These are phyloP conservation scores for Psittacula derbiana DNA, from an alignment of 2,797 vertebrate genomes.

Conservation along the genomic window DNA sequence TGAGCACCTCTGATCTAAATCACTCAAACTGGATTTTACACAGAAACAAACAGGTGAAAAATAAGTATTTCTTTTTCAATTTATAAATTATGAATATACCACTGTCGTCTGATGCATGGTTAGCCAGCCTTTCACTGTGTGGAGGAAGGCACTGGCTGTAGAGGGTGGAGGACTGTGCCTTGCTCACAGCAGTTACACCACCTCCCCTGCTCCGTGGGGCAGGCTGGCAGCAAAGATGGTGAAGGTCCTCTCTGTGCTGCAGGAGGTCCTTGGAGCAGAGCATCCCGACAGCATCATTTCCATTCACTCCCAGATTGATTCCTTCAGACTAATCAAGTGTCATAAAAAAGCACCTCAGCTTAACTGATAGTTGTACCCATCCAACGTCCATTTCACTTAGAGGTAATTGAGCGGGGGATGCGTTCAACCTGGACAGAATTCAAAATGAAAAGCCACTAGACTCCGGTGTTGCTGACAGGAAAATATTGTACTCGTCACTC, in stretches of 20 bases:
- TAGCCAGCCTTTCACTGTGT: neutral
- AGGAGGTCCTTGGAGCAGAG: neutral
- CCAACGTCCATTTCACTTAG: neutral
- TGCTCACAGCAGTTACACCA: neutral
- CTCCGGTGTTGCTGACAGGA: neutral
- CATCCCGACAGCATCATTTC: neutral
- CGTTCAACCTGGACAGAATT: neutral
- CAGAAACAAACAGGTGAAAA: neutral
- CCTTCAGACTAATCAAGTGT: neutral
- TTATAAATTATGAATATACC: neutral
- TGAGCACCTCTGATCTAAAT: neutral
- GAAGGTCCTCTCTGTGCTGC: neutral
- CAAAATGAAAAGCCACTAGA: neutral
- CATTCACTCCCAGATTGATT: neutral
- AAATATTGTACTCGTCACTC: neutral
- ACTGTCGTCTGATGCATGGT: rapidly evolving
- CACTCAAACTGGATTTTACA: neutral
- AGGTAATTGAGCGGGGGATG: neutral
- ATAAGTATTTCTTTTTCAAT: neutral
- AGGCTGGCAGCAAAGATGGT: neutral
- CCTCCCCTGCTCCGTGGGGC: rapidly evolving
- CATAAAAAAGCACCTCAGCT: neutral
- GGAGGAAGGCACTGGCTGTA: neutral
- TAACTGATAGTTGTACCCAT: neutral
- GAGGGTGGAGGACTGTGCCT: neutral